Evolutionary conservation across 1,140 invertebrate species (phyloP).

Genomic region (Drosophila kohkoa): DNA sequence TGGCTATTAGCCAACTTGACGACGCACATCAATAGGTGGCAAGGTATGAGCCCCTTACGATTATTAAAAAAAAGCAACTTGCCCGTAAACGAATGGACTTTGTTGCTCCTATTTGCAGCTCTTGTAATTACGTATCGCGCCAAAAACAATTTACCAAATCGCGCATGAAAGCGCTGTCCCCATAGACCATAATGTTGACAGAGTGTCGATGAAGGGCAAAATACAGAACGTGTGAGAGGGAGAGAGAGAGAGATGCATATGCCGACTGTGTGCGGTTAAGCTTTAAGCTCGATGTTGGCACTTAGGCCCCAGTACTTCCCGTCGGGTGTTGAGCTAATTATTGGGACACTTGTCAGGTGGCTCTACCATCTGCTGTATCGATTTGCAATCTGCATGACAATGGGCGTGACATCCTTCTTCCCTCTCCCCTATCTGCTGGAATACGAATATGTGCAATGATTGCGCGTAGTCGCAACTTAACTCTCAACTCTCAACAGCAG

Average conservation of each 20-base stretch:
- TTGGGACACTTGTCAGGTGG: conserved; percentile 25
- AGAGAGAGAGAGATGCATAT: not conserved
- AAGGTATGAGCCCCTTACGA: conserved; percentile 30
- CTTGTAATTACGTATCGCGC: conserved; percentile 29
- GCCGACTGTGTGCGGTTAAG: not conserved
- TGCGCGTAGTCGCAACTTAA: conserved; percentile 31
- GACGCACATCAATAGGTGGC: conserved; percentile 26
- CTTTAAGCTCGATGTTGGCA: conserved; percentile 8
- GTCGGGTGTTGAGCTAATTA: conserved; percentile 35
- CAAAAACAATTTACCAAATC: conserved; percentile 49
- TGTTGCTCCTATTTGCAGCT: not conserved
- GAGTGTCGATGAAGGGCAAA: too few relatives aligned
- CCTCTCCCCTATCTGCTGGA: not conserved
- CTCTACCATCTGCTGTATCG: conserved; percentile 20
- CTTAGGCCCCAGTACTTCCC: not conserved
- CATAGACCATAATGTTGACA: conserved; percentile 16
- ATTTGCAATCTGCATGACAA: conserved; percentile 43
- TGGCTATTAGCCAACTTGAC: conserved; percentile 54
- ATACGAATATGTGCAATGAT: conserved; percentile 24
- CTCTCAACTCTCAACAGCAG: conserved; percentile 30
- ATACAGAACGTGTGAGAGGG: not conserved
- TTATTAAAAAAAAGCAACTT: conserved; percentile 31
- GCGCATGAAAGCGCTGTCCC: conserved; percentile 22
- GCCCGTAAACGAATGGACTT: conserved; percentile 13
- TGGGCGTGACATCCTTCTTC: conserved; percentile 10